Evolutionary conservation across 2,888 invertebrate genomes (phyloP).

Genomic region (Camptogramma bilineatum): DNA sequence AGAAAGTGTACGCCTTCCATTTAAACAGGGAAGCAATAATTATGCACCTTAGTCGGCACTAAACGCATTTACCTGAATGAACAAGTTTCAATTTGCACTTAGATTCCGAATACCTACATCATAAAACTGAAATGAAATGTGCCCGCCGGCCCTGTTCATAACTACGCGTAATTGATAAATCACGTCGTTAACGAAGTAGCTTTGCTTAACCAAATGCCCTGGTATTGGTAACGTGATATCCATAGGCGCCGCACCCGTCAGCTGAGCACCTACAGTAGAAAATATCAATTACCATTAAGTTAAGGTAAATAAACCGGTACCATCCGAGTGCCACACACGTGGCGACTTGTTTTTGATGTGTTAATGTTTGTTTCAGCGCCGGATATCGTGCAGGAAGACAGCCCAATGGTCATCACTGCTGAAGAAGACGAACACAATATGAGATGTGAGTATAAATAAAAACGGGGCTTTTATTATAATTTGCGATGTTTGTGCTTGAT

Average conservation of each 20-base stretch:
- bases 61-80: conserved; percentile 15
- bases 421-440: conserved; percentile 90
- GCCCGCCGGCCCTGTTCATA: conserved; percentile 24
- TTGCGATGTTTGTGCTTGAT: not conserved
- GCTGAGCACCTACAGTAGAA: conserved; percentile 39
- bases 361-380: conserved; percentile 86
- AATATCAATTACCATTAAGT: conserved; percentile 48
- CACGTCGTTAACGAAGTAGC: conserved; percentile 40
- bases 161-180: conserved; percentile 41
- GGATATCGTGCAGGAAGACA: conserved; percentile 89
- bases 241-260: conserved; percentile 44
- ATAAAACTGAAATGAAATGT: conserved; percentile 15
- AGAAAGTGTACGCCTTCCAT: conserved; percentile 47
- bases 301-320: conserved; percentile 43
- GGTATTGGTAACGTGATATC: conserved; percentile 41
- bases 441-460: conserved; percentile 88
- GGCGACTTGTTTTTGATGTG: conserved; percentile 30
- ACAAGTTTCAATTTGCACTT: conserved; percentile 8
- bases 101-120: not conserved
- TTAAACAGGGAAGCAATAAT: conserved; percentile 31
- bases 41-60: conserved; percentile 12
- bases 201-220: conserved; percentile 44
- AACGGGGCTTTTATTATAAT: not conserved
- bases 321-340: conserved; percentile 42
- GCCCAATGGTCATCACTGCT: conserved; percentile 88